Base-by-base conservation (phyloP, 2,797 vertebrate species). In the Cuculus canorus region DNA sequence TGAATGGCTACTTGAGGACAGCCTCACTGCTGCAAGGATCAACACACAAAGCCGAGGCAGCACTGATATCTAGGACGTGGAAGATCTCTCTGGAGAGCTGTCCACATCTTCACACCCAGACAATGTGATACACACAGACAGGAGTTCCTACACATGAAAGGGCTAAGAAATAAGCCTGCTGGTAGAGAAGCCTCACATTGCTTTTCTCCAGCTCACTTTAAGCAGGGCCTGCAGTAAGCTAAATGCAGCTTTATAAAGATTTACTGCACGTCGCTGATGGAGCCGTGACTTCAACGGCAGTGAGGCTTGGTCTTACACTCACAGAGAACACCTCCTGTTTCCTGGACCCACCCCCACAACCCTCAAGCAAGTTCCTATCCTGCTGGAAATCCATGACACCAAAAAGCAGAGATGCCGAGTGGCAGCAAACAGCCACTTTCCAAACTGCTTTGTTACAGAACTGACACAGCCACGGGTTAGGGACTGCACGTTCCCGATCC, bases 401-500 rank as follows among this genome's bases (percentile, higher is more conserved):
- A 8, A 7, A n/a, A 15, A 45, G 72, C 83, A 86, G 85, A 61
- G 91, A 11, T 5, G 18, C 24, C 7, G n/a, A 81, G 83, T 2
- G 60, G 39, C 70, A 54, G 1, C 16, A n/a, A 41, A 39, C 3
- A 0, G 22, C 39, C 23, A 27, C 48, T 30, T 43, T 45, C 59
- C 80, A 57, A 14, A 11, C 53, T 7, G 68, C 59, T 82, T 25
- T 25, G 60, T 23, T 10, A 39, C 39, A 27, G 41, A 37, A 41
- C 0, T 0, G 1, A 30, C 19, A 4, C 24, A 25, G 54, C 28
- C 57, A 12, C 1, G 1, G 22, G 41, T 35, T 45, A 72, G 37
- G 33, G 47, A 11, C 82, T 2, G 19, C 3, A 0, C 9, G 8
- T 22, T 28, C 50, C 63, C 24, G 13, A 14, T 15, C 12, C 65